phyloP scores from a whole-genome alignment of 2,113 vertebrate species.

The Oenanthe oenanthe region DNA sequence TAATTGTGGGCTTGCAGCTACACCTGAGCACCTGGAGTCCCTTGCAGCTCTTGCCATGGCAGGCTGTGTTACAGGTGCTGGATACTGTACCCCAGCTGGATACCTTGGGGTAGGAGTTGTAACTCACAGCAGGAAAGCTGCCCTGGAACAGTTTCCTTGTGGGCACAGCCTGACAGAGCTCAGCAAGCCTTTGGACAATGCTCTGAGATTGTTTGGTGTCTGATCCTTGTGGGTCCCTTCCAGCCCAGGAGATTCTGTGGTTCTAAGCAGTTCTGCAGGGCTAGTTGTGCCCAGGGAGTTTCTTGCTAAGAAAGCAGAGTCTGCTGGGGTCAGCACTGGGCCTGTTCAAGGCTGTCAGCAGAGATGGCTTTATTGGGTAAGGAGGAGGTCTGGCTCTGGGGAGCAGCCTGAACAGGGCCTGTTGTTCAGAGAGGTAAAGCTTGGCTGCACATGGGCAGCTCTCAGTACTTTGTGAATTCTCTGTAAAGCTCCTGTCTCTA shows the following conservation, averaged over 20 bases:
- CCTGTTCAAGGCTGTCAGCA: not conserved
- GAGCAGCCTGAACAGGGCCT: not conserved
- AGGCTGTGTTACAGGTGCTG: accelerated
- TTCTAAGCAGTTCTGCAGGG: not conserved
- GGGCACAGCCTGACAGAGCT: not conserved
- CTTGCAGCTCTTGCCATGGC: not conserved
- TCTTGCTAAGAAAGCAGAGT: not conserved
- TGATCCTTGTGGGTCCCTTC: not conserved
- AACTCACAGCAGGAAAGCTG: not conserved
- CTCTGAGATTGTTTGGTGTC: not conserved
- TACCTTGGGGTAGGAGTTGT: not conserved
- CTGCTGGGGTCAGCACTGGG: not conserved
- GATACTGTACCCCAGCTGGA: not conserved
- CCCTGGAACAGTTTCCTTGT: not conserved
- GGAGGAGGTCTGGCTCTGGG: not conserved
- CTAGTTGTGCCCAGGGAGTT: not conserved
- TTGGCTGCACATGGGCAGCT: not conserved
- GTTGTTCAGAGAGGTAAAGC: not conserved
- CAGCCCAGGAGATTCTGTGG: not conserved
- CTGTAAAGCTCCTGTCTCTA: not conserved
- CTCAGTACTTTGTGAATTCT: not conserved
- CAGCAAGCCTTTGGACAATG: not conserved
- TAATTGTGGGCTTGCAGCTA: not conserved
- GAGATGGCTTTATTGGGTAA: not conserved
- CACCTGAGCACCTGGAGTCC: not conserved